These are phyloP conservation scores for Ictalurus punctatus DNA, from an alignment of 2,113 vertebrate genomes.

Conservation along the genomic window DNA sequence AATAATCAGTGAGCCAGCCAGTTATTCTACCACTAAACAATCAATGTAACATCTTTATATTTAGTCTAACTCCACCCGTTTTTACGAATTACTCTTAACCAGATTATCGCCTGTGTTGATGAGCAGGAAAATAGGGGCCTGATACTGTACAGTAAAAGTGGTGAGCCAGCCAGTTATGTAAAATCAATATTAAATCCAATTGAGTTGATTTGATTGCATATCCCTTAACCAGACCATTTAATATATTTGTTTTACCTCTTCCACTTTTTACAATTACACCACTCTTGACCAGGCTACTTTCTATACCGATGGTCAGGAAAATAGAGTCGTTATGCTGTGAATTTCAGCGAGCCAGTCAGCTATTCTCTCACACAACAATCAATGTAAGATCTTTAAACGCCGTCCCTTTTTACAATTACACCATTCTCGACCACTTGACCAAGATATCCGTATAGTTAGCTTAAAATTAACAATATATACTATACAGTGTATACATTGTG, in stretches of 20 bases:
- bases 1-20: too few species aligned
- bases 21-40: not conserved
- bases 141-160: not conserved
- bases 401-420: not conserved
- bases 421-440: not conserved
- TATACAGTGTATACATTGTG: not conserved
- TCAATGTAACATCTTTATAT: not conserved
- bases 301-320: not conserved
- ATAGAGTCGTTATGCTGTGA: not conserved
- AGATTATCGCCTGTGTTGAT: not conserved
- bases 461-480: not conserved
- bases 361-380: not conserved
- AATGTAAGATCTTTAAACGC: not conserved
- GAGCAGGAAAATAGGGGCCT: too few species aligned
- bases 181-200: not conserved
- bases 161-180: not conserved
- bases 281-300: not conserved
- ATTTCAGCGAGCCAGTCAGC: not conserved
- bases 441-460: too few species aligned
- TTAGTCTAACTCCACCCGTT: not conserved
- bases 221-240: not conserved
- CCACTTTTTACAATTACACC: not conserved
- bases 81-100: not conserved
- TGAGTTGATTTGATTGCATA: not conserved
- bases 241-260: not conserved